A percentile compares a stretch with the other conserved stretches of the same genome.
Conservation (phyloP, 2,797 vertebrate species). For the Halcyon smyrnensis region DNA sequence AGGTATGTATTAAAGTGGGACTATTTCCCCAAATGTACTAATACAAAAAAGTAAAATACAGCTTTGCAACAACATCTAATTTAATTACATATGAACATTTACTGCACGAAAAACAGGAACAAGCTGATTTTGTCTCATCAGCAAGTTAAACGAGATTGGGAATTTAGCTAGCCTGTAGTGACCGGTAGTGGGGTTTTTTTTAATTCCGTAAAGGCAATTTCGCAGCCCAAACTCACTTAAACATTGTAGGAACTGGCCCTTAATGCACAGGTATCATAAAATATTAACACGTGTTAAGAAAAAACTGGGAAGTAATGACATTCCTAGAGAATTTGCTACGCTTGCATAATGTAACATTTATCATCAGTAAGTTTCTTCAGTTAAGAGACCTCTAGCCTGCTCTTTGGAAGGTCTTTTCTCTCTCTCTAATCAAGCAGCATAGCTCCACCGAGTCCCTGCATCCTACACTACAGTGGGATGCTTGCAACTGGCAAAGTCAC, state of each 20-base stretch:
- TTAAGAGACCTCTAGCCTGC: background rate
- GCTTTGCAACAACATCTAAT: background rate
- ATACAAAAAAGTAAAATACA: background rate
- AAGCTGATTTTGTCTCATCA: background rate
- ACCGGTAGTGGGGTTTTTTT: background rate
- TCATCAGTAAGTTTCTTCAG: background rate
- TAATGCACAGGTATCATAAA: conserved; percentile 59
- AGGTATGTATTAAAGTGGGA: background rate
- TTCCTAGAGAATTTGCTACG: conserved; percentile 45
- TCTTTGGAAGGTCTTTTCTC: background rate
- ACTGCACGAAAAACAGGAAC: background rate
- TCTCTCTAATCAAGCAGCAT: background rate
- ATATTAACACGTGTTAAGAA: conserved; percentile 42
- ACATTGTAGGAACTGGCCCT: conserved; percentile 1
- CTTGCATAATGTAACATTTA: conserved; percentile 12
- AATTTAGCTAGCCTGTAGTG: background rate
- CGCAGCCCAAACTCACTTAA: conserved; percentile 27
- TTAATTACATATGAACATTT: background rate
- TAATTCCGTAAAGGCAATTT: conserved; percentile 24
- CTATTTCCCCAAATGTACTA: background rate
- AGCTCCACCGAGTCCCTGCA: background rate
- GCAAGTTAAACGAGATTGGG: background rate
- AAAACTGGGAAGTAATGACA: conserved; percentile 35
- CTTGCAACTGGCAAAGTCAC: background rate
- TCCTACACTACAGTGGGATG: background rate